phyloP scores from a whole-genome alignment of 2,797 vertebrate species.

The Macroramphosus scolopax region DNA sequence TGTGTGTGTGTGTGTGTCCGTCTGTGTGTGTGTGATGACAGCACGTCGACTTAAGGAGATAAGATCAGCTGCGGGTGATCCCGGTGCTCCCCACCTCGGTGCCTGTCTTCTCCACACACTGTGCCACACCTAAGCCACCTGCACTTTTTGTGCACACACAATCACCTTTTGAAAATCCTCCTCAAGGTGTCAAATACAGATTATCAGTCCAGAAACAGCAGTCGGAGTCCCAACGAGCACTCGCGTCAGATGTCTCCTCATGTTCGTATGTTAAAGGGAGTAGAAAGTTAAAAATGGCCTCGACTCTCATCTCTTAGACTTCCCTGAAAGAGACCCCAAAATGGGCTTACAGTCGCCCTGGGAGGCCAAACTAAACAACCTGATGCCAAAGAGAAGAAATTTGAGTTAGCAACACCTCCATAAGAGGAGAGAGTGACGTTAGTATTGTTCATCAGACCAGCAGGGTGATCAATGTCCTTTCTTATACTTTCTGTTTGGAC shows the following conservation, averaged over 20 bases:
- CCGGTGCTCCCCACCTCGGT: slow-evolving; percentile 21
- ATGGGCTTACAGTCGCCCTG: slow-evolving; percentile 58
- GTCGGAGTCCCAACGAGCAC: too few species aligned
- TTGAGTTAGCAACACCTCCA: slow-evolving; percentile 40
- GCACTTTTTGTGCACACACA: slow-evolving; percentile 28
- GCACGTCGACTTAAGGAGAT: too few species aligned
- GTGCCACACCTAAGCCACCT: slow-evolving; percentile 49
- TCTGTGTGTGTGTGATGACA: not conserved
- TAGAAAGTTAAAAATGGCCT: slow-evolving; percentile 43
- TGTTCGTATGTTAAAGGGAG: too few species aligned
- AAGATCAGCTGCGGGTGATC: too few species aligned
- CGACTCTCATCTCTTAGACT: slow-evolving; percentile 49
- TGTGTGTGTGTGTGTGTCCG: slow-evolving; percentile 7
- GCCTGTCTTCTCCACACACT: slow-evolving; percentile 45
- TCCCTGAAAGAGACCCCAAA: slow-evolving; percentile 51
- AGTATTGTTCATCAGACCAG: slow-evolving; percentile 36
- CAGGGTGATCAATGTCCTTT: too few species aligned
- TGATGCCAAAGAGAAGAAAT: slow-evolving; percentile 57
- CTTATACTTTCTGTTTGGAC: slow-evolving; percentile 28
- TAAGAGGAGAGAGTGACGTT: slow-evolving; percentile 19
- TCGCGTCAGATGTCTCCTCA: too few species aligned
- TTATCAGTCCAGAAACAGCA: too few species aligned
- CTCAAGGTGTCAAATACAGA: too few species aligned
- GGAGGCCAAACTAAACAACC: slow-evolving; percentile 67
- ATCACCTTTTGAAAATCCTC: too few species aligned